Evolutionary conservation across 2,888 invertebrate genomes (phyloP).

Genomic region (Pandemis corylana): DNA sequence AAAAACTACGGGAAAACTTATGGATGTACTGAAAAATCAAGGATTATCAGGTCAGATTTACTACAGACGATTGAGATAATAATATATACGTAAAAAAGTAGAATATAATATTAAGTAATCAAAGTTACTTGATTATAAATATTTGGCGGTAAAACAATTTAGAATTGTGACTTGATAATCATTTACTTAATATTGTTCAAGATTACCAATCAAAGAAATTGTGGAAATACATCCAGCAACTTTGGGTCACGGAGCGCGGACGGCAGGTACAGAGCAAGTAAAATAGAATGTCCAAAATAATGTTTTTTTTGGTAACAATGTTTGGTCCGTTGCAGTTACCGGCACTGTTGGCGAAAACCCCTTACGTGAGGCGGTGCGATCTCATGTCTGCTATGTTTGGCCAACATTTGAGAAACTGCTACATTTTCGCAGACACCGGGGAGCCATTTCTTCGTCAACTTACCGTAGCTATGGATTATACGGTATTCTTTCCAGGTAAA

Average conservation of each 20-base stretch:
- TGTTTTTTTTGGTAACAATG: conserved; percentile 14
- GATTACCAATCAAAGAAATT: conserved; percentile 79
- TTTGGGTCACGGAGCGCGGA: conserved; percentile 81
- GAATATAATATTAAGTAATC: neutral
- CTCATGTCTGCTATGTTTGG: conserved; percentile 82
- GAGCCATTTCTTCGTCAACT: conserved; percentile 80
- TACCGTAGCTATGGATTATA: conserved; percentile 72
- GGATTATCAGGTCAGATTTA: conserved; percentile 69
- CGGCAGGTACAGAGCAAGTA: conserved; percentile 64
- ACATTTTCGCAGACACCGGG: conserved; percentile 79
- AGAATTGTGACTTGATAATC: neutral
- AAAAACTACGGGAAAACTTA: conserved; percentile 63
- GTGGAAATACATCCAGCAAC: conserved; percentile 76
- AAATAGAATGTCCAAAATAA: neutral
- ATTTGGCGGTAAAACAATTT: neutral
- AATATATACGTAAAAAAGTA: too few relatives aligned
- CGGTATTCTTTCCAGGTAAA: conserved; percentile 79
- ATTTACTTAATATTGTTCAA: conserved; percentile 47
- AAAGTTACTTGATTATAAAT: neutral
- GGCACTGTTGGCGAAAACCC: conserved; percentile 68
- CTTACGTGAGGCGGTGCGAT: conserved; percentile 77
- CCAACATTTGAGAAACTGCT: conserved; percentile 77
- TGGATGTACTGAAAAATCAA: conserved; percentile 74
- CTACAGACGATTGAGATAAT: neutral
- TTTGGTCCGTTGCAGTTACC: conserved; percentile 62